Percentiles rank a stretch among this genome's conserved stretches.
Conservation (phyloP, 2,113 vertebrate genomes). For the Actenoides lindsayi region DNA sequence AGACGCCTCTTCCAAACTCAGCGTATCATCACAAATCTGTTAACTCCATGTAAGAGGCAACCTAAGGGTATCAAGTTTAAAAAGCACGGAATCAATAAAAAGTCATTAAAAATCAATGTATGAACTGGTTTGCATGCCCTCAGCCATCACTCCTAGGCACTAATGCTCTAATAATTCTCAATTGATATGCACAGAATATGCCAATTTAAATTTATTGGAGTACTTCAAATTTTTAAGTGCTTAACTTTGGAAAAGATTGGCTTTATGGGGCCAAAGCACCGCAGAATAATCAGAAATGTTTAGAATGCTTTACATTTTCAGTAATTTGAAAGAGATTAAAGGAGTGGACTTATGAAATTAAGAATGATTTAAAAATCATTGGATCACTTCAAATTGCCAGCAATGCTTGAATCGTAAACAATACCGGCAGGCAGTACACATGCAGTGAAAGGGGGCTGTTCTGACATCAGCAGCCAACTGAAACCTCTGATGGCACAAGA, state of each 20-base stretch:
- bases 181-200: conserved; percentile 76
- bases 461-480: not conserved
- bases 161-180: conserved; percentile 80
- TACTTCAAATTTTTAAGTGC: conserved; percentile 78
- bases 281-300: conserved; percentile 68
- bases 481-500: not conserved
- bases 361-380: conserved; percentile 65
- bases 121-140: conserved; percentile 73
- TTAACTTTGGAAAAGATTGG: conserved; percentile 76
- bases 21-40: not conserved
- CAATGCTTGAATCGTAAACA: conserved; percentile 20
- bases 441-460: not conserved
- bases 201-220: conserved; percentile 81
- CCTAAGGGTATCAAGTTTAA: conserved; percentile 72
- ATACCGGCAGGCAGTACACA: not conserved
- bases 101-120: conserved; percentile 82
- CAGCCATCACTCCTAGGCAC: conserved; percentile 71
- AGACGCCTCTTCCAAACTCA: not conserved
- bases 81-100: conserved; percentile 79
- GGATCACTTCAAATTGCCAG: conserved; percentile 12
- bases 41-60: conserved; percentile 61
- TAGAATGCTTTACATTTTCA: conserved; percentile 63
- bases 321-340: conserved; percentile 73
- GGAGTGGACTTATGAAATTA: conserved; percentile 67
- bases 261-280: conserved; percentile 57